A percentile compares a stretch with the other conserved stretches of the same genome.
These are phyloP conservation scores for Calephelis nemesis DNA, from an alignment of 1,140 invertebrate species.

Conservation along the genomic window DNA sequence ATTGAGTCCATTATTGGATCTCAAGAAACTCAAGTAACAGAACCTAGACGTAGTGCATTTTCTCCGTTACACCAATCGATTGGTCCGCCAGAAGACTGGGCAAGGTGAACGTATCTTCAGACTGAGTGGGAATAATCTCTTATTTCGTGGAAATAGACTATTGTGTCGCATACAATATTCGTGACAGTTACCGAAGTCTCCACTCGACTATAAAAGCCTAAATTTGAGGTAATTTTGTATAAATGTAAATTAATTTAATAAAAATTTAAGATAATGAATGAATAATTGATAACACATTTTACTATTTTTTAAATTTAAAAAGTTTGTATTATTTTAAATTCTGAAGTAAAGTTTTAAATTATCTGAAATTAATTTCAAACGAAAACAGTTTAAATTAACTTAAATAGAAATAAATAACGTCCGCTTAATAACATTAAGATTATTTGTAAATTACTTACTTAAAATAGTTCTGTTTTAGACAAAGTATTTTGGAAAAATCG, in stretches of 20 bases:
- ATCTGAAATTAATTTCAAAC: not conserved
- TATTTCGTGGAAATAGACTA: conserved; percentile 1
- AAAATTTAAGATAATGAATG: conserved; percentile 5
- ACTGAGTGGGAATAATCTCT: conserved; percentile 34
- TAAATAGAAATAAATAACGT: not conserved
- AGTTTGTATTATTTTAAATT: not conserved
- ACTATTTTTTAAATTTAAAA: too few relatives aligned
- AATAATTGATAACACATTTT: too few relatives aligned
- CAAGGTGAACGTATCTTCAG: conserved; percentile 67
- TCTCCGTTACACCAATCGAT: conserved; percentile 61
- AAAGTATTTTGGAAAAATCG: not conserved
- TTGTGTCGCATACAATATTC: conserved; percentile 11
- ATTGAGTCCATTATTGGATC: conserved; percentile 75
- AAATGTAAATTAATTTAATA: conserved; percentile 21
- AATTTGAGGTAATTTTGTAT: conserved; percentile 20
- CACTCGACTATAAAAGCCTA: conserved; percentile 4
- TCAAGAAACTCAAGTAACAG: conserved; percentile 46
- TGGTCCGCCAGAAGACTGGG: conserved; percentile 74
- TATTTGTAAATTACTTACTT: too few relatives aligned
- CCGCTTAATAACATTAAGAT: not conserved
- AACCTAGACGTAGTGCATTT: conserved; percentile 69
- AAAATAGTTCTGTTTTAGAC: too few relatives aligned
- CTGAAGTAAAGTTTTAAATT: conserved; percentile 7
- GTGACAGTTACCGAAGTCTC: conserved; percentile 20
- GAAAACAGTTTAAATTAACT: not conserved